Evolutionary conservation across 2,888 invertebrate species (phyloP), one percentile per base, ranked within the genome.

Genomic region (Drosophila limbata): DNA sequence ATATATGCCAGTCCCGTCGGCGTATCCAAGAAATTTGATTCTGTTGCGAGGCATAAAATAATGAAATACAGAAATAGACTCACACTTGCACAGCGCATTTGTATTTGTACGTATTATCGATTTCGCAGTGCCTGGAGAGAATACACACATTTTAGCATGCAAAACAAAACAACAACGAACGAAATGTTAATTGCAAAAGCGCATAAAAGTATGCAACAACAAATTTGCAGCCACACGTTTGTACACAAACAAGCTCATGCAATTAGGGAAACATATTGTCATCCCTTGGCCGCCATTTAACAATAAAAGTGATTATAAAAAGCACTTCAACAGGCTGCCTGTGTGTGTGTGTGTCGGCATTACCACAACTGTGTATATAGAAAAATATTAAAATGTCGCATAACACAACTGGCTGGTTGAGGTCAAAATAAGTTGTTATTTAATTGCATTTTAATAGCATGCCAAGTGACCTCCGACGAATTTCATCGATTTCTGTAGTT

Each of bases 1-100:
- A 94, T 91, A 98, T 97, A 94, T 98, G 98, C 96, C 97, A 97
- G 94, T 98, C 98, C 90, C 97, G 95, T 77, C 97, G 95, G 59
- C 98, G 95, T 84, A 98, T 96, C 98, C 98, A 98, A 60, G 97
- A 97, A 90, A 97, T 96, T 96, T 97, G 95, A 94, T 95, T 93
- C 89, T 94, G 92, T 63, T 68, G 48, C n/a, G 35, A 59, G 48
- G 19, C 15, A 57, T 35, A 42, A 15, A 50, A 48, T 42, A 57
- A 59, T 47, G 48, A 59, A 50, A 64, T 50, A 56, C 47, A 47
- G 19, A 25, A 40, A 48, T 17, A 25, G 13, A 44, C 13, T 21
- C 17, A 21, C 15, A 57, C 21, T 44, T 4, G 21, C 21, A 25
- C 21, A 25, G 21, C 21, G 21, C 21, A 25, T 25, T 25, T 25